phyloP scores from a whole-genome alignment of 2,888 invertebrate genomes.

The Adineta ricciae region DNA sequence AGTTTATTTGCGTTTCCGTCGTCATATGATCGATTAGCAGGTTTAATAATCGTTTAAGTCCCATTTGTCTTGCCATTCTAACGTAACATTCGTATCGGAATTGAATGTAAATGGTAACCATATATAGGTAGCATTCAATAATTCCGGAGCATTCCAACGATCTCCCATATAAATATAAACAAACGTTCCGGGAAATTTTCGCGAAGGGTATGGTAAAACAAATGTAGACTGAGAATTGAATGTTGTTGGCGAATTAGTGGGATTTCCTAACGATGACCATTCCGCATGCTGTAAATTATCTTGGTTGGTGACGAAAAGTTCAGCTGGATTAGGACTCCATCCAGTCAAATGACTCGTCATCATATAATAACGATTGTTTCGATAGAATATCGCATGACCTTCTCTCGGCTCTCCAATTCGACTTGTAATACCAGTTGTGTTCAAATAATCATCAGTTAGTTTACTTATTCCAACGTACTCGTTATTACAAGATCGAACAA shows the following conservation, averaged over 20 bases:
- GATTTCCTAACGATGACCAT: background rate
- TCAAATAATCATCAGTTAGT: background rate
- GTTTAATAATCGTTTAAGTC: too few species aligned
- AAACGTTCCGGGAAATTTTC: background rate
- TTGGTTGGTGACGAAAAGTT: background rate
- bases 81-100: background rate
- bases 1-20: too few species aligned
- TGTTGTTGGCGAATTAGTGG: background rate
- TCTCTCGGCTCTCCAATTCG: background rate
- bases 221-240: background rate
- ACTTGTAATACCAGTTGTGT: background rate
- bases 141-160: background rate
- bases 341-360: background rate
- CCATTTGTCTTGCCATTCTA: background rate
- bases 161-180: constrained; percentile 7
- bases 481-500: background rate
- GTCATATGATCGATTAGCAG: too few species aligned
- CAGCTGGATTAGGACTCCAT: background rate
- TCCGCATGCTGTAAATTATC: background rate
- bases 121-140: background rate
- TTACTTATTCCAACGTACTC: background rate
- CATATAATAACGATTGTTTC: background rate
- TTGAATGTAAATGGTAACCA: background rate
- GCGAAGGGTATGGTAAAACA: background rate
- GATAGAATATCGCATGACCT: background rate